A percentile compares a stretch with the other conserved stretches of the same genome.
phyloP scores from a whole-genome alignment of 1,140 invertebrate species.

The Pseudomyrmex concolor region DNA sequence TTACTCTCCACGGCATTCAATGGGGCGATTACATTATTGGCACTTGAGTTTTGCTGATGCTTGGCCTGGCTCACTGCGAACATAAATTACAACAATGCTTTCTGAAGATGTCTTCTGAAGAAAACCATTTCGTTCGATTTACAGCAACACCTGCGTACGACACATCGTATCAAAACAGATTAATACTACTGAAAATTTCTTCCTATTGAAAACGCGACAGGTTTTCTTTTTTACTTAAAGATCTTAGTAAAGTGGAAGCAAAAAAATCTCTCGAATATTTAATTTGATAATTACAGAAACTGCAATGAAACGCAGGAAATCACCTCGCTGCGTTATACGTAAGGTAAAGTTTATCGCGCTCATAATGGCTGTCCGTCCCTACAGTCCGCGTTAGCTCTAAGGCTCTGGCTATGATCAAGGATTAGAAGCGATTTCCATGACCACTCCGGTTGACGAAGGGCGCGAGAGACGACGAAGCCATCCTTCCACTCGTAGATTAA shows the following conservation, averaged over 20 bases:
- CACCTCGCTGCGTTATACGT: too few species aligned
- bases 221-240: not conserved
- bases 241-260: not conserved
- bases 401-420: slow-evolving; percentile 48
- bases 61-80: slow-evolving; percentile 79
- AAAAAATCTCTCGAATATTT: not conserved
- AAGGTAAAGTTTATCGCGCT: not conserved
- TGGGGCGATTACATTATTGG: slow-evolving; percentile 72
- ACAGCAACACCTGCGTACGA: slow-evolving; percentile 18
- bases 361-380: not conserved
- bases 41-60: slow-evolving; percentile 77
- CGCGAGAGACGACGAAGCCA: slow-evolving; percentile 46
- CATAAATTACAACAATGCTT: slow-evolving; percentile 58
- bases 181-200: slow-evolving; percentile 27
- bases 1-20: slow-evolving; percentile 71
- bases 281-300: slow-evolving; percentile 23
- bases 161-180: slow-evolving; percentile 17
- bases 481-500: slow-evolving; percentile 67
- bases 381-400: slow-evolving; percentile 15
- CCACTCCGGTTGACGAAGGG: slow-evolving; percentile 20
- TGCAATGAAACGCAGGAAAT: not conserved
- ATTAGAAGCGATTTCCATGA: slow-evolving; percentile 66
- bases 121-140: slow-evolving; percentile 11
- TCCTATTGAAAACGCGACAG: not conserved
- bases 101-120: not conserved